Evolutionary conservation across 1,140 invertebrate genomes (phyloP), one percentile per base, ranked within the genome.

Genomic region (Reticulitermes speratus): DNA sequence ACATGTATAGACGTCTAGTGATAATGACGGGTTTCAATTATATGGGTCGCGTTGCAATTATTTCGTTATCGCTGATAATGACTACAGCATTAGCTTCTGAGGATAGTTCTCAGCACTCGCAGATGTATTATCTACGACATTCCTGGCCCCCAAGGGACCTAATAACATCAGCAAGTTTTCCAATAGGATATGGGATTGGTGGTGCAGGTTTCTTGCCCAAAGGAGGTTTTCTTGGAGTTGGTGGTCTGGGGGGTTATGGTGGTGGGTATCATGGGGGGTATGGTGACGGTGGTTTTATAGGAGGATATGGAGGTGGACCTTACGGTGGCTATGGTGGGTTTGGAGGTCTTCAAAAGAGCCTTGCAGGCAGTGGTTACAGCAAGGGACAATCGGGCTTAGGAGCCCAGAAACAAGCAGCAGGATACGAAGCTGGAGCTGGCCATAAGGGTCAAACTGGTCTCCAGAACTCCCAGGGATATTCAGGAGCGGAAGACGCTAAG

Each of bases 361-460:
- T 87, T 86, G 88, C 88, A 87, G 88, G 87, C 86, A 44, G 86
- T 44, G 38, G 81, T 82, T 87, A 44, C 83, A 52, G 83, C 83
- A 44, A 45, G 9, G 83, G 83, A 6, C 83, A 45, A 21, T 30
- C 83, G 11, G 65, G 65, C 25, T 2, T 25, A 14, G 65, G 65
- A 75, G 65, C 25, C 25, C 25, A 75, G 16, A 44, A 84, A 3
- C 48, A 75, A 23, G 38, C 1, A 87, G 86, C 86, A 88, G 89
- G 89, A 89, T 89, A 30, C 90, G 89, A 89, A 89, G 90, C 88
- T 88, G 87, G 86, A 87, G 90, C 87, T 88, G 93, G 92, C 44
- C 92, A 92, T 88, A 90, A 91, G 48, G 93, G 92, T 85, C 88
- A 91, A 59, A 91, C 90, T 12, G 91, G 90, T 14, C 90, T 91